phyloP scores from a whole-genome alignment of 2,113 vertebrate genomes.

The Calyptomena viridis region DNA sequence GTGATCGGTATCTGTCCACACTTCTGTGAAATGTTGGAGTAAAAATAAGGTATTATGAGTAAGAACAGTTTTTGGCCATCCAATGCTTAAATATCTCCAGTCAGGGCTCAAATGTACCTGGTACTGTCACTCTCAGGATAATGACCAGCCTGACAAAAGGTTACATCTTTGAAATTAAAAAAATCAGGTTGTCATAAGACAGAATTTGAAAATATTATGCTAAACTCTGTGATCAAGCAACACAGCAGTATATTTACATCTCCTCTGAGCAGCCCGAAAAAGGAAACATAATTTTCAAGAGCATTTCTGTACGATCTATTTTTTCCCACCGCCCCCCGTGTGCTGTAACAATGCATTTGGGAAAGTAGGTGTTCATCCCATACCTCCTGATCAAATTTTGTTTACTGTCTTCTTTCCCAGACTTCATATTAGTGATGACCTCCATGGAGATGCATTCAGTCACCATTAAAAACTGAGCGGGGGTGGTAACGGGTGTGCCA shows the following conservation, averaged over 20 bases:
- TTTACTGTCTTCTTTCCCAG: constrained; percentile 39
- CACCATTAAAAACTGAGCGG: background rate
- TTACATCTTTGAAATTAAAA: background rate
- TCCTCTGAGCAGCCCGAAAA: background rate
- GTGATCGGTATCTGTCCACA: background rate
- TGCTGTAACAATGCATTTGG: constrained; percentile 31
- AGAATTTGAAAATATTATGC: background rate
- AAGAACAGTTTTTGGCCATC: background rate
- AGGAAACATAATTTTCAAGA: background rate
- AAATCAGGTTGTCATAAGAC: rapidly evolving
- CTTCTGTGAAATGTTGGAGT: background rate
- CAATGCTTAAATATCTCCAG: background rate
- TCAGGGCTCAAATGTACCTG: background rate
- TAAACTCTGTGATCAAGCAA: background rate
- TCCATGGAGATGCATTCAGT: background rate
- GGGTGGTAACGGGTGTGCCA: background rate
- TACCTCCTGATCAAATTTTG: constrained; percentile 57
- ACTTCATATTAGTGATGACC: background rate
- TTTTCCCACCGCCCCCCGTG: background rate
- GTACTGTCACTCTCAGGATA: background rate
- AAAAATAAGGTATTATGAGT: background rate
- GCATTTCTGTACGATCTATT: background rate
- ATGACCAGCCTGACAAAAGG: background rate
- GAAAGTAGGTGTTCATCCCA: constrained; percentile 36
- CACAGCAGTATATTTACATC: background rate